A percentile compares a stretch with the other conserved stretches of the same genome.
Evolutionary conservation across 2,888 invertebrate species (phyloP).

Genomic region (Tetramorium bicarinatum): DNA sequence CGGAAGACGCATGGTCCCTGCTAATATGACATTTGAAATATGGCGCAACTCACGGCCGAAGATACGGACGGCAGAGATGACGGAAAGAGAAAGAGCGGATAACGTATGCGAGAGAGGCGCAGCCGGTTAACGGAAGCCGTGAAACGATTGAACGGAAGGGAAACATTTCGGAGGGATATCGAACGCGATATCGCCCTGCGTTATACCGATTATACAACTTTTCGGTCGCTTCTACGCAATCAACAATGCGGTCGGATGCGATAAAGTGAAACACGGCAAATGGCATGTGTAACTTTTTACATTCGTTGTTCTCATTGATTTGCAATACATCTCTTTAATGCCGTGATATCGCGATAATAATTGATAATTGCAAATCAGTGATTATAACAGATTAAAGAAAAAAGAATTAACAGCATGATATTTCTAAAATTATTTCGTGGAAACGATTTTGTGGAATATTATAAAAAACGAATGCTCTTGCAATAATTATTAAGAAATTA

Average conservation of each 20-base stretch:
- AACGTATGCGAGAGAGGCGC: conserved; percentile 54
- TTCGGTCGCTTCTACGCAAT: neutral
- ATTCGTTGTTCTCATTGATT: neutral
- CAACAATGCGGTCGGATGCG: neutral
- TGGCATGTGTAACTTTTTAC: neutral
- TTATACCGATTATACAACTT: conserved; percentile 27
- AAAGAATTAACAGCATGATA: conserved; percentile 18
- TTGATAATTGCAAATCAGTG: neutral
- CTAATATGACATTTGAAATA: conserved; percentile 85
- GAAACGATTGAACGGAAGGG: conserved; percentile 56
- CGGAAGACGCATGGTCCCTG: conserved; percentile 82
- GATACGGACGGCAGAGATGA: conserved; percentile 59
- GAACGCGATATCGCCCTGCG: conserved; percentile 10
- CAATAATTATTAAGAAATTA: neutral
- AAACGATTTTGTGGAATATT: neutral
- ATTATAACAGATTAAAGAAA: neutral
- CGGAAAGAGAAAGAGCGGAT: conserved; percentile 49
- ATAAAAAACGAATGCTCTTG: neutral
- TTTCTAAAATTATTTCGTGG: neutral
- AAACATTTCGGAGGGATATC: conserved; percentile 20
- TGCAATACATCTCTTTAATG: neutral
- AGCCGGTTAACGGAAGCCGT: conserved; percentile 42
- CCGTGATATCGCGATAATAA: neutral
- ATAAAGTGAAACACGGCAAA: neutral
- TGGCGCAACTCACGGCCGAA: conserved; percentile 76